Percentiles rank a stretch among this genome's conserved stretches.
phyloP scores from a whole-genome alignment of 2,113 vertebrate genomes.

The Garra rufa region DNA sequence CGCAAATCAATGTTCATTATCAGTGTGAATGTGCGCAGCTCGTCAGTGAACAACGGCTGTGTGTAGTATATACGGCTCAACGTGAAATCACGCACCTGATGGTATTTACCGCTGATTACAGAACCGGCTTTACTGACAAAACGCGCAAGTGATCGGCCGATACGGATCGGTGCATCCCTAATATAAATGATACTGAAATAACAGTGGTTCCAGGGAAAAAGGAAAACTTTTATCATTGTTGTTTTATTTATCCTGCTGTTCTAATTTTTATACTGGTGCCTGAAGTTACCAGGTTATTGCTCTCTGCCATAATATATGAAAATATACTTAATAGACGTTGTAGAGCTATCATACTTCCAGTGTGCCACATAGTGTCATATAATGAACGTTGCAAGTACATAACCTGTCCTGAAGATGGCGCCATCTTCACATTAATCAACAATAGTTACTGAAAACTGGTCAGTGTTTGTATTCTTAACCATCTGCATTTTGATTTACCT shows the following conservation, averaged over 20 bases:
- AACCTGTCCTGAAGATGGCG: not conserved
- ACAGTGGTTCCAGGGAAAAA: not conserved
- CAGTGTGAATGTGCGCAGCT: too few species aligned
- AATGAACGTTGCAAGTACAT: not conserved
- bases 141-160: too few species aligned
- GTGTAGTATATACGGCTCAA: too few species aligned
- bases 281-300: not conserved
- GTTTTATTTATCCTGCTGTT: not conserved
- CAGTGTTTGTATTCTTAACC: too few species aligned
- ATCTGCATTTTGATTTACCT: too few species aligned
- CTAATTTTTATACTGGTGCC: not conserved
- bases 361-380: not conserved
- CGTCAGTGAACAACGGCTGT: too few species aligned
- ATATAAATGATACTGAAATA: too few species aligned
- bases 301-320: not conserved
- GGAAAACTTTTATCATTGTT: not conserved
- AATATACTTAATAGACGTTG: not conserved
- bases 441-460: constrained; percentile 11
- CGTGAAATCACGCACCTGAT: too few species aligned
- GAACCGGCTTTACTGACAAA: too few species aligned
- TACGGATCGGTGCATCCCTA: too few species aligned
- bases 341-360: not conserved
- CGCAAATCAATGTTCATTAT: too few species aligned
- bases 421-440: not conserved
- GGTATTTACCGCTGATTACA: too few species aligned